A percentile compares a stretch with the other conserved stretches of the same genome.
phyloP scores from a whole-genome alignment of 2,797 vertebrate genomes.

The Tolypeutes matacus region DNA sequence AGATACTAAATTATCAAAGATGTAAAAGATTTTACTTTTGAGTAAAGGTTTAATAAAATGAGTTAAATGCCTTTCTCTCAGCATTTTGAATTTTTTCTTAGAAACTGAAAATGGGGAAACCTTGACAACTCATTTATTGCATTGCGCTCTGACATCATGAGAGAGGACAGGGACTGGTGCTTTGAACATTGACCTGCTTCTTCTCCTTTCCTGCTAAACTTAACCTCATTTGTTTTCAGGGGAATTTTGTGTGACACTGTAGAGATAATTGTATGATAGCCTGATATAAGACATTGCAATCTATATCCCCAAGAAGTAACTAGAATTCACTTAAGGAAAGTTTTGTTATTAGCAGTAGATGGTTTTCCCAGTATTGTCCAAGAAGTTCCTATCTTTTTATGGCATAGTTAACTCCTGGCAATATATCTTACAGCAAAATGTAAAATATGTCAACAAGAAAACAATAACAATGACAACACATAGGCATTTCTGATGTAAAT shows the following conservation, averaged over 20 bases:
- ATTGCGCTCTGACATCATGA: background rate
- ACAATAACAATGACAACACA: slow-evolving; percentile 78
- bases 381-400: slow-evolving; percentile 52
- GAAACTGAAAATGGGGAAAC: background rate
- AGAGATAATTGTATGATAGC: slow-evolving; percentile 63
- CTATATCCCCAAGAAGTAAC: slow-evolving; percentile 27
- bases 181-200: slow-evolving; percentile 44
- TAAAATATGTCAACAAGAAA: slow-evolving; percentile 71
- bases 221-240: slow-evolving; percentile 71
- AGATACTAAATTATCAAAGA: background rate
- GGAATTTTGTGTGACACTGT: slow-evolving; percentile 66
- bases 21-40: too few relatives aligned
- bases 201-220: slow-evolving; percentile 38
- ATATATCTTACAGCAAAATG: slow-evolving; percentile 52
- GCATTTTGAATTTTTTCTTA: background rate
- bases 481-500: background rate
- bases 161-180: background rate
- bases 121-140: slow-evolving; percentile 50
- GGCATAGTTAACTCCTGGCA: slow-evolving; percentile 74
- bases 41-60: background rate
- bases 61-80: slow-evolving; percentile 19
- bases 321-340: slow-evolving; percentile 70
- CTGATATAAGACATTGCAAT: slow-evolving; percentile 59
- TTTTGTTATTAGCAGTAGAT: slow-evolving; percentile 68
- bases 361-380: background rate